Evolutionary conservation across 92 coral and sea anemone species (phyloP).

Genomic region (Epizoanthus illoricatus): DNA sequence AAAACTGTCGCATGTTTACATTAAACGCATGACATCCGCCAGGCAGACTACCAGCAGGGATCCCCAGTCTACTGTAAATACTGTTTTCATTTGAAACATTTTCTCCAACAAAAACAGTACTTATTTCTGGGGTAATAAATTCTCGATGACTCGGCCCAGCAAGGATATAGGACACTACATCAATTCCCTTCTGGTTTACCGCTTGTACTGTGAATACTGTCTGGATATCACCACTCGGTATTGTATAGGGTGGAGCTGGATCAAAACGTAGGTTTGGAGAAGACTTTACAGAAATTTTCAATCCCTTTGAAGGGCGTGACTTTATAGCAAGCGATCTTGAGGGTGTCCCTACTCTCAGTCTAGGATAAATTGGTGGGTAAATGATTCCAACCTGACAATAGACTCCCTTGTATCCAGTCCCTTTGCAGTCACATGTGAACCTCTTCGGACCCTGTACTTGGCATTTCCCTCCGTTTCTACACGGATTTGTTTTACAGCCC

Average conservation of each 20-base stretch:
- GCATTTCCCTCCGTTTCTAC: constrained; percentile 60
- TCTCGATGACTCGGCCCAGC: constrained; percentile 24
- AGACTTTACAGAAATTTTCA: constrained; percentile 19
- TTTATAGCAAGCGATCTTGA: constrained; percentile 40
- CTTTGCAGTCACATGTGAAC: constrained; percentile 51
- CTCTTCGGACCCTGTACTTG: constrained; percentile 24
- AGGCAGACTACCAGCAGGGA: constrained; percentile 37
- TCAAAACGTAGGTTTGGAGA: constrained; percentile 7
- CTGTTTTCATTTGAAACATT: not conserved
- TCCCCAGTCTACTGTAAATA: not conserved
- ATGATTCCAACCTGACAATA: constrained; percentile 57
- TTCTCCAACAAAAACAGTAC: constrained; percentile 39
- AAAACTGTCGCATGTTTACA: not conserved
- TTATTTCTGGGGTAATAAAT: constrained; percentile 31
- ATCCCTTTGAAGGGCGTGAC: constrained; percentile 39
- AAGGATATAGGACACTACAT: constrained; percentile 21
- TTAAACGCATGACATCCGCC: constrained; percentile 40
- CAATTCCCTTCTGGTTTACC: constrained; percentile 37
- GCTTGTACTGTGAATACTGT: constrained; percentile 35
- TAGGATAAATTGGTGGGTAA: constrained; percentile 50
- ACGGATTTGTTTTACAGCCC: constrained; percentile 58
- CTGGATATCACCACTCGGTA: constrained; percentile 3
- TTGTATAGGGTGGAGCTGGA: constrained; percentile 30
- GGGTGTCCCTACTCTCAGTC: constrained; percentile 13
- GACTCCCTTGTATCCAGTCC: constrained; percentile 63